These are phyloP conservation scores for Dinomys branickii DNA, from an alignment of 2,113 vertebrate genomes.

Conservation along the genomic window DNA sequence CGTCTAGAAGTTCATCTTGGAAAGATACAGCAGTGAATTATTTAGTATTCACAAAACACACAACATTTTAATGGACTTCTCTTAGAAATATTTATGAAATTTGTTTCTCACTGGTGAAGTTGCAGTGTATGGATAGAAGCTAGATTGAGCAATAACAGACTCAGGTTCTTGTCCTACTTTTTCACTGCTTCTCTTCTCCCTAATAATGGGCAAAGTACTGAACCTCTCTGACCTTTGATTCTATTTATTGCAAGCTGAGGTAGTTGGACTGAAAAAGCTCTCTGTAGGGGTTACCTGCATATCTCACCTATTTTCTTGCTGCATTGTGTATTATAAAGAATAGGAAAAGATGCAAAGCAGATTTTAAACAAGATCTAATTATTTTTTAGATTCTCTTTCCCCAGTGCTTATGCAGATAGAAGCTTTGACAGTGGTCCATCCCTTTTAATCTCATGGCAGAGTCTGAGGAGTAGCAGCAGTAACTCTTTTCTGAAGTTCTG, in stretches of 20 bases:
- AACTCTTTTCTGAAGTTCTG: neutral
- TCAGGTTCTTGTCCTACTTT: neutral
- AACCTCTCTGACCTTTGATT: neutral
- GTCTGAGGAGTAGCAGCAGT: neutral
- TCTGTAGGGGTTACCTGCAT: neutral
- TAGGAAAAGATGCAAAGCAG: neutral
- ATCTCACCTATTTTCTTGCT: neutral
- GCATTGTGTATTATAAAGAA: neutral
- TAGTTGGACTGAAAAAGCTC: neutral
- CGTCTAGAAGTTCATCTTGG: neutral
- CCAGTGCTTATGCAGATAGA: neutral
- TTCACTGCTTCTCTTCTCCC: neutral
- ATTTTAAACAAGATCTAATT: neutral
- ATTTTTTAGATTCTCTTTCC: neutral
- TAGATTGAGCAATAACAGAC: neutral
- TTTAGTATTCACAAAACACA: neutral
- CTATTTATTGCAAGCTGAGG: neutral
- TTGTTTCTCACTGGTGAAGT: neutral
- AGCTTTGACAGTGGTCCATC: neutral
- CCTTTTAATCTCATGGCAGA: neutral
- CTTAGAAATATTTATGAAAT: neutral
- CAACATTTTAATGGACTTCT: neutral
- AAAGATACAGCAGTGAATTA: constrained; percentile 11
- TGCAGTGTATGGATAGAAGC: neutral
- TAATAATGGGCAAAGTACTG: neutral